phyloP scores from a whole-genome alignment of 2,797 vertebrate species.

The Sebastes itinus region DNA sequence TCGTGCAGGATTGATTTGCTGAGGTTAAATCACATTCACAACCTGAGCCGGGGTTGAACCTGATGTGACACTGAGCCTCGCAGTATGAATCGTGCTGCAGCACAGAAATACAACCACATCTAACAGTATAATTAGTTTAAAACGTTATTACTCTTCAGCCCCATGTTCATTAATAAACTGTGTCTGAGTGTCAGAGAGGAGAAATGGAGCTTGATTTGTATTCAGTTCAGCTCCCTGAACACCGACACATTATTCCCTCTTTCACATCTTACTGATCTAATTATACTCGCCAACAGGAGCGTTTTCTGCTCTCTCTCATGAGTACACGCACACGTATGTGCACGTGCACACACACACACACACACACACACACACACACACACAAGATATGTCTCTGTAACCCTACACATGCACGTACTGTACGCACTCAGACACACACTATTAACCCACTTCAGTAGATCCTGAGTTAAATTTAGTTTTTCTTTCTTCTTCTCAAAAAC shows the following conservation, averaged over 20 bases:
- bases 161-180: neutral
- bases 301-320: neutral
- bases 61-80: too few relatives aligned
- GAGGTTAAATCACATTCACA: slow-evolving; percentile 32
- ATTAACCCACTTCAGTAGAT: too few relatives aligned
- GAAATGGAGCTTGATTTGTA: slow-evolving; percentile 40
- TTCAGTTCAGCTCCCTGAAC: slow-evolving; percentile 24
- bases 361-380: neutral
- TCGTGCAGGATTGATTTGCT: slow-evolving; percentile 27
- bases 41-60: neutral
- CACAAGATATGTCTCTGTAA: neutral
- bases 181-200: neutral
- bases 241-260: slow-evolving; percentile 8
- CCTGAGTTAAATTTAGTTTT: neutral
- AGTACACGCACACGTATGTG: neutral
- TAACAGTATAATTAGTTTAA: neutral
- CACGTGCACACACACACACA: too few relatives aligned
- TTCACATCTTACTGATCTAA: slow-evolving; percentile 59
- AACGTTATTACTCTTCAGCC: neutral
- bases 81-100: too few relatives aligned
- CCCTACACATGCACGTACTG: neutral
- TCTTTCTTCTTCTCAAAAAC: neutral
- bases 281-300: slow-evolving; percentile 10
- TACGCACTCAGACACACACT: neutral
- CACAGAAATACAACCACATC: too few relatives aligned